Conservation (phyloP, 2,888 invertebrate species). For the Xestobium rufovillosum region DNA sequence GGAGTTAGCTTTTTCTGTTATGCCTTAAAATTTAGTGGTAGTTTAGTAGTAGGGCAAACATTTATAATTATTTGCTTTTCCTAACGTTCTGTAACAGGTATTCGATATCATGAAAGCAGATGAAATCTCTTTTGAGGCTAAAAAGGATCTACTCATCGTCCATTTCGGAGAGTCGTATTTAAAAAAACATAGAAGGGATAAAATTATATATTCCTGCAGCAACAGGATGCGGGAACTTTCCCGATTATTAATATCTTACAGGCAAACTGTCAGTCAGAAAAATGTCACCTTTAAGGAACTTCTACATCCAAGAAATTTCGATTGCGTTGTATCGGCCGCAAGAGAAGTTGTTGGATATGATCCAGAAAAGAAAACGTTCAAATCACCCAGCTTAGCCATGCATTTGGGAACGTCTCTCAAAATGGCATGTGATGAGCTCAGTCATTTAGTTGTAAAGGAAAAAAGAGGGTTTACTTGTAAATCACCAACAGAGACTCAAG, state of each 20-base stretch:
- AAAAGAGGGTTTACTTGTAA: constrained; percentile 21
- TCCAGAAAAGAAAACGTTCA: constrained; percentile 23
- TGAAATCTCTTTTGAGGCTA: background rate
- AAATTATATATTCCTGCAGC: constrained; percentile 20
- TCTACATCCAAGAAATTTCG: constrained; percentile 24
- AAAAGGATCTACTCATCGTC: constrained; percentile 1
- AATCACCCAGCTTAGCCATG: constrained; percentile 25
- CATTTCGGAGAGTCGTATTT: constrained; percentile 20
- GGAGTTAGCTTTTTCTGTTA: too few species aligned
- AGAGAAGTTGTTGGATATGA: constrained; percentile 24
- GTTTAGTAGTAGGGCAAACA: too few species aligned
- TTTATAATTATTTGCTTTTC: too few species aligned
- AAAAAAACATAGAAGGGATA: constrained; percentile 24
- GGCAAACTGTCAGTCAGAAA: constrained; percentile 16
- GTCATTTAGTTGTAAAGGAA: constrained; percentile 22
- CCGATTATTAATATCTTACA: constrained; percentile 17
- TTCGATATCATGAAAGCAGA: background rate
- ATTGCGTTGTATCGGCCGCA: constrained; percentile 19
- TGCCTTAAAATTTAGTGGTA: too few species aligned
- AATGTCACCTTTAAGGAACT: constrained; percentile 21
- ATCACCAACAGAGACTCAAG: constrained; percentile 9
- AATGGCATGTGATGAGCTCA: constrained; percentile 22
- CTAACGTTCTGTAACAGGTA: background rate
- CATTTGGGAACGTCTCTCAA: constrained; percentile 25
- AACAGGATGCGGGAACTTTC: constrained; percentile 23